A percentile compares a stretch with the other conserved stretches of the same genome.
Conservation (phyloP, 23 tunicate genomes). For the Diplosoma virens region DNA sequence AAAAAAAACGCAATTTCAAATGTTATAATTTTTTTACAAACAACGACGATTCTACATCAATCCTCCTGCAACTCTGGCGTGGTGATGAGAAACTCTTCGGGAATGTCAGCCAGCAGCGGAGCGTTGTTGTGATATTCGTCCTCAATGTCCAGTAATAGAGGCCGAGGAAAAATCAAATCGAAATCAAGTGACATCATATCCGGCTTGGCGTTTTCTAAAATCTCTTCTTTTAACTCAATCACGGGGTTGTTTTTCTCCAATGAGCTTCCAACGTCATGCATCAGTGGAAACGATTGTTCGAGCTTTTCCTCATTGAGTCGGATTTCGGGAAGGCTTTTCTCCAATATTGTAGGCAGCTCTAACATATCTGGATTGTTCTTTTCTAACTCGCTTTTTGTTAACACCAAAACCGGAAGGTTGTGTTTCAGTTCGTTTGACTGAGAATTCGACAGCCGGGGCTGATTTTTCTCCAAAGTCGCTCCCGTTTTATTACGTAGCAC, state of each 20-base stretch:
- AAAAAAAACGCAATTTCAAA: no score
- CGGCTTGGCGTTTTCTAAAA: background rate
- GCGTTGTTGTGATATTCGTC: background rate
- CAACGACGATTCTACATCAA: no score
- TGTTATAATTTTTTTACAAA: no score
- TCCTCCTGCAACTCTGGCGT: conserved; percentile 20
- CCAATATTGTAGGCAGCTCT: conserved; percentile 11
- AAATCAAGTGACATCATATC: conserved; percentile 34
- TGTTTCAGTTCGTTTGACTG: background rate
- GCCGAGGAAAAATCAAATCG: conserved; percentile 14
- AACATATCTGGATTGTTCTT: conserved; percentile 7
- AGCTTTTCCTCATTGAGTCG: conserved; percentile 9
- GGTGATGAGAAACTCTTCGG: conserved; percentile 34
- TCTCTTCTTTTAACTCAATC: conserved; percentile 2
- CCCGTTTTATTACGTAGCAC: background rate
- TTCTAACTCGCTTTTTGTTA: background rate
- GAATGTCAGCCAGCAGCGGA: conserved; percentile 20
- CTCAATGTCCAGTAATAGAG: background rate
- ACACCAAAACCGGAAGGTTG: background rate
- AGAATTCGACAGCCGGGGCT: conserved; percentile 14
- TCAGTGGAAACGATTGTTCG: conserved; percentile 5
- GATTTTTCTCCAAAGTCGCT: conserved; percentile 11
- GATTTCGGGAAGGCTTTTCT: conserved; percentile 21
- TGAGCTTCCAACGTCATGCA: background rate
- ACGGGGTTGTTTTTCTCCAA: conserved; percentile 16